Conservation (phyloP, 2,888 invertebrate genomes). For the Sphaerophoria taeniata region DNA sequence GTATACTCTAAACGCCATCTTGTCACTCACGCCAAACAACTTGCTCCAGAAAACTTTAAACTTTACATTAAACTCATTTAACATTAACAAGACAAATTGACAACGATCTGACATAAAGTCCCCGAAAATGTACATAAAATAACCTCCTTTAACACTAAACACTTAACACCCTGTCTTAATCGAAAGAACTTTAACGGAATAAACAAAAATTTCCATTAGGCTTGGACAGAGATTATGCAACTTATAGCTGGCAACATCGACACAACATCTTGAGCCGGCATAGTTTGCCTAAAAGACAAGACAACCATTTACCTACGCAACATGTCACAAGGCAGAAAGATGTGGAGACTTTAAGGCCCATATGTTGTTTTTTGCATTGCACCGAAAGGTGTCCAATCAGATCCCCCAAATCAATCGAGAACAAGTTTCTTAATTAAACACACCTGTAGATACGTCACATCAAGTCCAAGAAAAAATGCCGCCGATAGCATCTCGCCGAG, state of each 20-base stretch:
- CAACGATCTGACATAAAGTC: slow-evolving; percentile 66
- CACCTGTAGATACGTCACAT: slow-evolving; percentile 70
- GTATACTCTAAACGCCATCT: slow-evolving; percentile 17
- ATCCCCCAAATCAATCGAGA: slow-evolving; percentile 65
- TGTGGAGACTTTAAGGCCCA: neutral
- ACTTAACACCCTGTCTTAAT: slow-evolving; percentile 54
- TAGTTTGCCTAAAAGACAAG: slow-evolving; percentile 42
- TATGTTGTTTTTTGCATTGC: slow-evolving; percentile 18
- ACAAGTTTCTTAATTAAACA: slow-evolving; percentile 69
- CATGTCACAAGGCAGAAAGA: neutral
- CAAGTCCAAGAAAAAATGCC: slow-evolving; percentile 29
- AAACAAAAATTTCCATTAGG: slow-evolving; percentile 39
- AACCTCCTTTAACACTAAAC: slow-evolving; percentile 42
- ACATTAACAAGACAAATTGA: slow-evolving; percentile 61
- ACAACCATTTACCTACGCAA: slow-evolving; percentile 6
- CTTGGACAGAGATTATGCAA: neutral
- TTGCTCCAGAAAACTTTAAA: slow-evolving; percentile 38
- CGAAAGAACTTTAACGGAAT: slow-evolving; percentile 18
- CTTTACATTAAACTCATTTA: slow-evolving; percentile 51
- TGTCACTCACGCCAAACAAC: slow-evolving; percentile 9
- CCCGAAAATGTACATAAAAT: slow-evolving; percentile 49
- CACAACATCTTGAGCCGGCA: neutral
- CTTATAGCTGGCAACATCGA: neutral
- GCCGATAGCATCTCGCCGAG: slow-evolving; percentile 6
- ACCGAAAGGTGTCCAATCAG: slow-evolving; percentile 42